These are phyloP conservation scores for Labeo calbasu DNA, from an alignment of 2,797 vertebrate species.

Conservation along the genomic window DNA sequence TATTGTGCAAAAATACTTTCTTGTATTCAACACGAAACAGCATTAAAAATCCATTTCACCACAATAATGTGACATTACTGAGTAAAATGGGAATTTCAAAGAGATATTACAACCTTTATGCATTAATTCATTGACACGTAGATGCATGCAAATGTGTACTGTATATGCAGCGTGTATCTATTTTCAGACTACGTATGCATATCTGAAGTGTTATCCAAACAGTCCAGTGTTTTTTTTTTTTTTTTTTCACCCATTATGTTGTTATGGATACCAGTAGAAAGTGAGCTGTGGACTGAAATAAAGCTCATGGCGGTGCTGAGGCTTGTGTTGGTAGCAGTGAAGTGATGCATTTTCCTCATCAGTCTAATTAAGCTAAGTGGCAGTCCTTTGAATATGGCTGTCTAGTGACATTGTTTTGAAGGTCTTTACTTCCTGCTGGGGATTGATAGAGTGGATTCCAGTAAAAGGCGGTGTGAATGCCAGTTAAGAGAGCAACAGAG, in stretches of 20 bases:
- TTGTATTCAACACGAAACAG: not conserved
- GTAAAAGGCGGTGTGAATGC: constrained; percentile 14
- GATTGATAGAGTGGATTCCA: constrained; percentile 45
- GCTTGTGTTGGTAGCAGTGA: constrained; percentile 18
- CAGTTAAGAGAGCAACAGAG: constrained; percentile 3
- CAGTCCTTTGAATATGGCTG: constrained; percentile 32
- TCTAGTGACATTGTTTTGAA: constrained; percentile 53
- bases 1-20: not conserved
- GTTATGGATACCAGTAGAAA: constrained; percentile 48
- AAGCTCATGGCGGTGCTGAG: not conserved
- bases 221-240: not conserved
- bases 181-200: constrained; percentile 6
- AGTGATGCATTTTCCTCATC: constrained; percentile 42
- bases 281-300: not conserved
- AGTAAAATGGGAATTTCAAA: not conserved
- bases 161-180: not conserved
- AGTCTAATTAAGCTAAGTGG: constrained; percentile 54
- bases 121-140: not conserved
- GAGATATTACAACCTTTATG: not conserved
- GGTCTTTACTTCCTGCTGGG: constrained; percentile 23
- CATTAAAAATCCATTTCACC: not conserved
- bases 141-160: not conserved
- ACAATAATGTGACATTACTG: not conserved
- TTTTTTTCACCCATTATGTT: constrained; percentile 15
- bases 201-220: constrained; percentile 16